These are phyloP conservation scores for Laticauda laticaudata DNA, from an alignment of 2,113 vertebrate species.

Conservation along the genomic window DNA sequence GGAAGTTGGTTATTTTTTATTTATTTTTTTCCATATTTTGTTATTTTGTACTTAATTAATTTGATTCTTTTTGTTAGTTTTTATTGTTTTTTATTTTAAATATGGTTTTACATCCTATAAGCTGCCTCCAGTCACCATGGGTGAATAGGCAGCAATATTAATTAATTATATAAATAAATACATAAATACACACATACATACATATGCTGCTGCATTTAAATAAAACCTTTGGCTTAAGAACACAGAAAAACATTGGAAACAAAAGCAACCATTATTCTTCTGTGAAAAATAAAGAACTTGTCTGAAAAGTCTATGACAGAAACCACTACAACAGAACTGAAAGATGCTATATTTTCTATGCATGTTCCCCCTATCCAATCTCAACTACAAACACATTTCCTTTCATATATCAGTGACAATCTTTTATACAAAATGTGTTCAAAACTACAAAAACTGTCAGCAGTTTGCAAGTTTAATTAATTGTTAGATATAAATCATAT, in stretches of 20 bases:
- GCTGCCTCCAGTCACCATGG: too few relatives aligned
- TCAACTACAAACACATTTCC: neutral
- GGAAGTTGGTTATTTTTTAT: too few relatives aligned
- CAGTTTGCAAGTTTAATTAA: neutral
- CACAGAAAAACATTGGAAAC: neutral
- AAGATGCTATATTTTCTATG: neutral
- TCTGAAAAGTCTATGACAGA: neutral
- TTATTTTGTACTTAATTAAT: too few relatives aligned
- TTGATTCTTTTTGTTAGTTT: too few relatives aligned
- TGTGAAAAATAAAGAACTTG: neutral
- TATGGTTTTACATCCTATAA: too few relatives aligned
- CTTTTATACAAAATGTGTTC: neutral
- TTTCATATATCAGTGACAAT: constrained; percentile 15
- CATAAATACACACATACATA: too few relatives aligned
- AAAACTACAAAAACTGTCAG: neutral
- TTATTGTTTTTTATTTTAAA: too few relatives aligned
- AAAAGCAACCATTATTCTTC: neutral
- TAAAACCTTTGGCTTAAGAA: neutral
- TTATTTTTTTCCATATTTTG: too few relatives aligned
- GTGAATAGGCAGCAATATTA: too few relatives aligned
- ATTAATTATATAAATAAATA: too few relatives aligned
- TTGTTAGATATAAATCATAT: neutral
- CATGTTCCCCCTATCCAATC: fast-evolving
- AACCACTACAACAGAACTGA: constrained; percentile 8
- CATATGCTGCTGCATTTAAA: neutral